Conservation (phyloP, 2,113 vertebrate genomes). For the Peromyscus californicus region DNA sequence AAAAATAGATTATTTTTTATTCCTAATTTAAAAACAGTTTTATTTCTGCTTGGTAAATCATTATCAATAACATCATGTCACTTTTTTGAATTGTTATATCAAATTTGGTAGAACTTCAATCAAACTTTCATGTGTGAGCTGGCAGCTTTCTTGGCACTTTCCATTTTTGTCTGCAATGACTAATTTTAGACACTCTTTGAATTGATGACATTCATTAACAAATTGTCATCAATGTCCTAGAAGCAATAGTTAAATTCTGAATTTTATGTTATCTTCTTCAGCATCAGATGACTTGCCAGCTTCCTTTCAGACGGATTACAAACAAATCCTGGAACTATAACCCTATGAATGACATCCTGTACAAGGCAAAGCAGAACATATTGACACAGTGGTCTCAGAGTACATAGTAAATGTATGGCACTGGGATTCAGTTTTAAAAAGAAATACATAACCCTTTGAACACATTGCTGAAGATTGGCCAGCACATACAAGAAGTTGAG, state of each 20-base stretch:
- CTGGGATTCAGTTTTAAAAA: background rate
- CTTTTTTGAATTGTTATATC: background rate
- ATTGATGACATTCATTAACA: constrained; percentile 51
- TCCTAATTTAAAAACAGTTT: background rate
- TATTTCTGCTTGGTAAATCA: constrained; percentile 27
- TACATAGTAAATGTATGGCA: background rate
- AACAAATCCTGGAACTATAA: background rate
- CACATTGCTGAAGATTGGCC: background rate
- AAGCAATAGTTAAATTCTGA: constrained; percentile 52
- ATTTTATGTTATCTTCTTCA: constrained; percentile 49
- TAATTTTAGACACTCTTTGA: constrained; percentile 61
- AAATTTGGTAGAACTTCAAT: constrained; percentile 49
- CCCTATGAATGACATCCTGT: background rate
- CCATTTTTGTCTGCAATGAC: constrained; percentile 50
- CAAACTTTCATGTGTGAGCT: background rate
- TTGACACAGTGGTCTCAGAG: background rate
- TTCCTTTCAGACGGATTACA: background rate
- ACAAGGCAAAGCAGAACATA: background rate
- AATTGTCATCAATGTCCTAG: constrained; percentile 23
- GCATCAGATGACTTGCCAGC: constrained; percentile 7
- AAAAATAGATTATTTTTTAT: background rate
- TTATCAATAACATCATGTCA: constrained; percentile 53
- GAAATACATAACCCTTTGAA: background rate
- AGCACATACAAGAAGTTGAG: background rate
- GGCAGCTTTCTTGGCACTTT: constrained; percentile 45